These are phyloP conservation scores for Lanistes nyassanus DNA, from an alignment of 1,140 invertebrate genomes.

Conservation along the genomic window DNA sequence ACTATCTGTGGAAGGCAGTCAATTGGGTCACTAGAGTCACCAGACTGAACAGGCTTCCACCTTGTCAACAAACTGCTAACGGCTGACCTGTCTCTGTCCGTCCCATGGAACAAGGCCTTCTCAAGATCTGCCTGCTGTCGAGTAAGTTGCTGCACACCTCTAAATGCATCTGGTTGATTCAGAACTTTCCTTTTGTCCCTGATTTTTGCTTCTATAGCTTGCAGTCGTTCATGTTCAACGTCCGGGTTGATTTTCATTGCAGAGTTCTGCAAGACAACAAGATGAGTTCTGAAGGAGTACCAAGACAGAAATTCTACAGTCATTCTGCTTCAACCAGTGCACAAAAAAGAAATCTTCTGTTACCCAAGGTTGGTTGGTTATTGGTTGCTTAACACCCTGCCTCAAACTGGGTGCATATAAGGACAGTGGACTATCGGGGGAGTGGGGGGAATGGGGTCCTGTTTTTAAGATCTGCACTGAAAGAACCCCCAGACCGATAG, in stretches of 20 bases:
- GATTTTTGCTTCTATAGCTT: slow-evolving; percentile 54
- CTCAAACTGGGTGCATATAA: no score
- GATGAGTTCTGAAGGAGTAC: no score
- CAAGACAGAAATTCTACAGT: no score
- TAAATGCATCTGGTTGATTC: slow-evolving; percentile 40
- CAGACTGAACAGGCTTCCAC: slow-evolving; percentile 11
- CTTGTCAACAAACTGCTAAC: slow-evolving; percentile 33
- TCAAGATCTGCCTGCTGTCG: slow-evolving; percentile 57
- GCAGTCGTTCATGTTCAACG: slow-evolving; percentile 30
- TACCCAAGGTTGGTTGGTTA: no score
- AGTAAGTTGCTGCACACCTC: slow-evolving; percentile 38
- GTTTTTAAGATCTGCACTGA: no score
- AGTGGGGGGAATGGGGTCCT: no score
- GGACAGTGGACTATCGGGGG: no score
- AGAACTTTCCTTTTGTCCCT: slow-evolving; percentile 34
- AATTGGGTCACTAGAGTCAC: slow-evolving; percentile 43
- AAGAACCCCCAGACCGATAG: no score
- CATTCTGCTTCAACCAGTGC: no score
- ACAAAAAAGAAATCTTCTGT: no score
- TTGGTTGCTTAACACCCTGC: no score
- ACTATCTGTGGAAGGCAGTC: slow-evolving; percentile 49
- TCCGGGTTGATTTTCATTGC: slow-evolving; percentile 31
- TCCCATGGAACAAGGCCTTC: slow-evolving; percentile 38
- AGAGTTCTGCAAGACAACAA: no score
- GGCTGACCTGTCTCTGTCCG: slow-evolving; percentile 32